Evolutionary conservation across 1,140 invertebrate genomes (phyloP).

Genomic region (Nephotettix cincticeps): DNA sequence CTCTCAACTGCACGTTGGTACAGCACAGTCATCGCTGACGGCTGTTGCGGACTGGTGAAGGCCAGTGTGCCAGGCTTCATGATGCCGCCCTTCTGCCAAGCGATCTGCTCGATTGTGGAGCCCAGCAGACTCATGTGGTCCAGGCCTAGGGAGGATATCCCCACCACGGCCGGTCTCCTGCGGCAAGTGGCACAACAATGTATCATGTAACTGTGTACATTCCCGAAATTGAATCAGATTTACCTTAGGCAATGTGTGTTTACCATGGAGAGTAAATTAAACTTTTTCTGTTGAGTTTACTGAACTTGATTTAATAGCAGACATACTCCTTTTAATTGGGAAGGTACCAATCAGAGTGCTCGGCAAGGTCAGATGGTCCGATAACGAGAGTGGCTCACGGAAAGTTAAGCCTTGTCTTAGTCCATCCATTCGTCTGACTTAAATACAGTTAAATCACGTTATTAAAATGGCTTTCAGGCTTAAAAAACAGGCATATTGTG

Average conservation of each 20-base stretch:
- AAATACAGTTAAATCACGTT: neutral
- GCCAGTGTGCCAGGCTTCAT: conserved; percentile 77
- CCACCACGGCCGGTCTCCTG: conserved; percentile 76
- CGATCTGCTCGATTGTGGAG: conserved; percentile 81
- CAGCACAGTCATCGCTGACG: conserved; percentile 70
- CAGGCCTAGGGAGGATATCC: conserved; percentile 87
- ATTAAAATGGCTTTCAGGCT: neutral
- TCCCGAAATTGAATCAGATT: too few relatives aligned
- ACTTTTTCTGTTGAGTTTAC: too few relatives aligned
- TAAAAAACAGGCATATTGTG: neutral
- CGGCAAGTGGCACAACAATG: conserved; percentile 14
- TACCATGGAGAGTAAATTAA: too few relatives aligned
- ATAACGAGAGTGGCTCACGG: too few relatives aligned
- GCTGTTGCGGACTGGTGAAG: conserved; percentile 70
- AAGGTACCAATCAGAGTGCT: too few relatives aligned
- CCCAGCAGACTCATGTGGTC: conserved; percentile 90
- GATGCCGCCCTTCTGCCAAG: conserved; percentile 94
- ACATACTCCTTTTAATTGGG: too few relatives aligned
- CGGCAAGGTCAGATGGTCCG: too few relatives aligned
- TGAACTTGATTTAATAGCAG: too few relatives aligned
- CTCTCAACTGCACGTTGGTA: conserved; percentile 62
- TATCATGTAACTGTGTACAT: conserved; percentile 11
- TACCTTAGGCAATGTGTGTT: too few relatives aligned
- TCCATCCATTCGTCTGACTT: neutral
- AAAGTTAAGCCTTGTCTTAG: too few relatives aligned